Evolutionary conservation across 1,140 invertebrate species (phyloP).

Genomic region (Oscheius sp.): DNA sequence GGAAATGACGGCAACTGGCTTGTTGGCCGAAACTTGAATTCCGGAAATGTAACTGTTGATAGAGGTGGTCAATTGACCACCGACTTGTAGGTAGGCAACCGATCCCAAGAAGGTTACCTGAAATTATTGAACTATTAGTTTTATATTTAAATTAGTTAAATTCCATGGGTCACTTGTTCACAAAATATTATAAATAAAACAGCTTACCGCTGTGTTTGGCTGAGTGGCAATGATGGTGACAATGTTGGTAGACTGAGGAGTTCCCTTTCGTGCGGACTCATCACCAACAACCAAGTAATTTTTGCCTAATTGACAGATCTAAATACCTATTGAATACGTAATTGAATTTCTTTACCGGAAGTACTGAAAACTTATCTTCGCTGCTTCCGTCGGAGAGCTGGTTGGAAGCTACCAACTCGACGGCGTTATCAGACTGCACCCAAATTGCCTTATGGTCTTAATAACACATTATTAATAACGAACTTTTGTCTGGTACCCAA

Average conservation of each 20-base stretch:
- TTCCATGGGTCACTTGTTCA: not conserved
- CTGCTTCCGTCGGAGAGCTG: not conserved
- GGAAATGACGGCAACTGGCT: not conserved
- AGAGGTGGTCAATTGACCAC: too few relatives aligned
- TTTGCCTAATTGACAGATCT: not conserved
- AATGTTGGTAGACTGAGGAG: not conserved
- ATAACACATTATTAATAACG: not conserved
- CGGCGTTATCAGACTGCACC: not conserved
- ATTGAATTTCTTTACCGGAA: not conserved
- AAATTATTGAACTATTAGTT: too few relatives aligned
- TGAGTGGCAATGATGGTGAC: not conserved
- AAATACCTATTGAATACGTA: not conserved
- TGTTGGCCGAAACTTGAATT: not conserved
- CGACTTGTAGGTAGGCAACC: too few relatives aligned
- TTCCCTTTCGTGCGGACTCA: not conserved
- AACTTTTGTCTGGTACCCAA: not conserved
- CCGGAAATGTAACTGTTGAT: too few relatives aligned
- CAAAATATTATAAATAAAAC: not conserved
- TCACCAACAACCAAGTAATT: not conserved
- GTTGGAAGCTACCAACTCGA: not conserved
- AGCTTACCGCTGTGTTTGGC: not conserved
- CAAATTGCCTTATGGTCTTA: not conserved
- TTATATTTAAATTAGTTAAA: too few relatives aligned
- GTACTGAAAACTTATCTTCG: not conserved
- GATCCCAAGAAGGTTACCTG: too few relatives aligned